Evolutionary conservation across 2,113 vertebrate genomes (phyloP).

Genomic region (Antechinus stuartii): DNA sequence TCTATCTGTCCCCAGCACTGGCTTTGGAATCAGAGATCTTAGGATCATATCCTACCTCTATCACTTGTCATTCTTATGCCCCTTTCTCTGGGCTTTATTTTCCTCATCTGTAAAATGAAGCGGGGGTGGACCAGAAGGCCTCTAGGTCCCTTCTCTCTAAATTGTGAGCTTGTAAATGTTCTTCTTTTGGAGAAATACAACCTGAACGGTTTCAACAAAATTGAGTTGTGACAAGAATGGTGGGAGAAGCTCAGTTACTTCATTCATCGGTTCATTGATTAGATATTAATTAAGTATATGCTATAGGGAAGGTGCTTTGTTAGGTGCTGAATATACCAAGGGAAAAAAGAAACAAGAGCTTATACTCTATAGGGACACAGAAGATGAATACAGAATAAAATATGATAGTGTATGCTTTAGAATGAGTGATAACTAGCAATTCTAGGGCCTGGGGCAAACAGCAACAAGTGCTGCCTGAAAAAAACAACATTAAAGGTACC

Average conservation of each 20-base stretch:
- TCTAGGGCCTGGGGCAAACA: not conserved
- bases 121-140: not conserved
- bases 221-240: not conserved
- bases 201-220: not conserved
- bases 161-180: not conserved
- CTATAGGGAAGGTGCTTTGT: not conserved
- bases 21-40: not conserved
- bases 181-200: not conserved
- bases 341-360: not conserved
- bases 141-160: not conserved
- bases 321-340: not conserved
- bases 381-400: not conserved
- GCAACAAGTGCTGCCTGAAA: not conserved
- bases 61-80: not conserved
- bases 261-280: not conserved
- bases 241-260: not conserved
- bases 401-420: not conserved
- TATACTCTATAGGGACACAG: not conserved
- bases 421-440: not conserved
- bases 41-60: not conserved
- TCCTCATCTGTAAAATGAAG: not conserved
- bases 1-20: not conserved
- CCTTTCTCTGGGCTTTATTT: not conserved
- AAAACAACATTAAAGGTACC: not conserved
- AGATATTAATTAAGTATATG: not conserved